Conservation (phyloP, 2,888 invertebrate genomes). For the Ecdyonurus torrentis region DNA sequence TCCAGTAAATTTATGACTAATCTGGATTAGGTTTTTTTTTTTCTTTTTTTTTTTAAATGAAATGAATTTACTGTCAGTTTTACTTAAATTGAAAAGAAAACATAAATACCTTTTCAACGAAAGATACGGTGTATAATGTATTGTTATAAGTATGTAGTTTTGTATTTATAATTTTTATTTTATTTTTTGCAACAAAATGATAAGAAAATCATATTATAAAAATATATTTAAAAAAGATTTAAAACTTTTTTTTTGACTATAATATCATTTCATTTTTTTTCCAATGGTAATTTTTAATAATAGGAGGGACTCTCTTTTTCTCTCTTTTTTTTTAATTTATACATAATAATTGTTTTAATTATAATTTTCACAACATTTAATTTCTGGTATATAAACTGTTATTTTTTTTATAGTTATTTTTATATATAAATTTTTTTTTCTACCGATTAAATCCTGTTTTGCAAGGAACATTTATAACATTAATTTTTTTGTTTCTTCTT, state of each 20-base stretch:
- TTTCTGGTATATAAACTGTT: neutral
- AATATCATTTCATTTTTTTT: neutral
- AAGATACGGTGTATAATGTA: too few relatives aligned
- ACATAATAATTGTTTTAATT: too few relatives aligned
- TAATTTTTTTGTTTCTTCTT: too few relatives aligned
- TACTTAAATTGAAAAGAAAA: too few relatives aligned
- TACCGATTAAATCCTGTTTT: neutral
- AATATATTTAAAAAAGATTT: too few relatives aligned
- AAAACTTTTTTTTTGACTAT: neutral
- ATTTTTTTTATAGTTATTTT: too few relatives aligned
- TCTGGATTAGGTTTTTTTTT: neutral
- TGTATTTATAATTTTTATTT: too few relatives aligned
- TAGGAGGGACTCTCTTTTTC: neutral
- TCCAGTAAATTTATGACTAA: neutral
- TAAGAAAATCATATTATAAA: too few relatives aligned
- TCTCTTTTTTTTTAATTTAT: neutral
- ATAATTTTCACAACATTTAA: neutral
- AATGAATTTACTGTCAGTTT: neutral
- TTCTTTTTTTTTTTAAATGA: neutral
- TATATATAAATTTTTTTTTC: too few relatives aligned
- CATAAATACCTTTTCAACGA: too few relatives aligned
- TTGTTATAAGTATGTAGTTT: too few relatives aligned
- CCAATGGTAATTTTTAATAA: neutral
- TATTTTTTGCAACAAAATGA: too few relatives aligned
- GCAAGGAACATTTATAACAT: neutral